Conservation (phyloP, 2,113 vertebrate genomes). For the Zosterops japonicus region DNA sequence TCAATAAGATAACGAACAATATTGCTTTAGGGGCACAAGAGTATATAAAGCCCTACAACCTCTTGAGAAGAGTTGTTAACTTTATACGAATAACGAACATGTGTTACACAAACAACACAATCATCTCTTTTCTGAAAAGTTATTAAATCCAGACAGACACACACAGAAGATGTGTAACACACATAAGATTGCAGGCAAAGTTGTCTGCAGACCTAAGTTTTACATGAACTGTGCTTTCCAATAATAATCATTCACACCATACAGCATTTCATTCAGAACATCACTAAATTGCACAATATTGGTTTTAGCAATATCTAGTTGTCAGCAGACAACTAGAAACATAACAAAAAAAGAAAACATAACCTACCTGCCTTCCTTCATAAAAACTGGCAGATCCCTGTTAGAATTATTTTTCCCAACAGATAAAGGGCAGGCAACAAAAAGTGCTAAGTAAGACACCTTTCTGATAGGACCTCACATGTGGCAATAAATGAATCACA, state of each 20-base stretch:
- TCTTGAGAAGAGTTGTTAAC: rapidly evolving
- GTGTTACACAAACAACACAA: background rate
- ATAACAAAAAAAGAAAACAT: background rate
- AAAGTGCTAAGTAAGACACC: background rate
- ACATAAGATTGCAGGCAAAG: background rate
- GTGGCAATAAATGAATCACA: background rate
- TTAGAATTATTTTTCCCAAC: background rate
- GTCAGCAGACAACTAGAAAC: background rate
- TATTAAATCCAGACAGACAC: background rate
- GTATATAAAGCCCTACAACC: background rate
- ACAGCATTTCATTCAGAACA: background rate
- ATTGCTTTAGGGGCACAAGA: background rate
- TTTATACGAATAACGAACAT: rapidly evolving
- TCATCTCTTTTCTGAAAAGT: background rate
- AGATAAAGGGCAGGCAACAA: background rate
- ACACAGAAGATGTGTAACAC: background rate
- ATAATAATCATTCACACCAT: background rate
- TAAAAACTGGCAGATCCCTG: background rate
- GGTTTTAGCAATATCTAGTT: background rate
- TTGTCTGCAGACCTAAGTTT: background rate
- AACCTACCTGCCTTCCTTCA: background rate
- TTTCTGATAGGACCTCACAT: background rate
- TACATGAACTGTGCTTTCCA: background rate
- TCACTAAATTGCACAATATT: background rate
- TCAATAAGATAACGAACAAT: background rate